These are phyloP conservation scores for Puffinus mauretanicus DNA, from an alignment of 2,113 vertebrate genomes.

Conservation along the genomic window DNA sequence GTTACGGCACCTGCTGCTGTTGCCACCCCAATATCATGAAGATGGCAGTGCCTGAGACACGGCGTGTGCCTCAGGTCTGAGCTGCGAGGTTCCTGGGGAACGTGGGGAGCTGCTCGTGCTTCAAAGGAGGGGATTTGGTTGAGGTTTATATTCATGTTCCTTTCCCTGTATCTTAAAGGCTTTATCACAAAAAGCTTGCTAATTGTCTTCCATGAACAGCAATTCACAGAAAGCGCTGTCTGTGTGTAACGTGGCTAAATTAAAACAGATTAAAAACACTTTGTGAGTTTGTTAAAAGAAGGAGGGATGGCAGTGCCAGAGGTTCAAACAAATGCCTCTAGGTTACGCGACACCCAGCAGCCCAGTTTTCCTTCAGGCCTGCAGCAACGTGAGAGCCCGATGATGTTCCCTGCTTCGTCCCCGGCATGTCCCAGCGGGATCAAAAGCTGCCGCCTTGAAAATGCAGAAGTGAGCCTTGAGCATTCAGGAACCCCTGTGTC, in stretches of 20 bases:
- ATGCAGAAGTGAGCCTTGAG: neutral
- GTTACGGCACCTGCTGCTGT: neutral
- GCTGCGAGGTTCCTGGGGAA: neutral
- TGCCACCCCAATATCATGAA: neutral
- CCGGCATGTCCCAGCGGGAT: rapidly evolving
- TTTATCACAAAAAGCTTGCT: neutral
- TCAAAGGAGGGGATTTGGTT: neutral
- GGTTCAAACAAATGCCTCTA: neutral
- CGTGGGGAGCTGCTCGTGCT: neutral
- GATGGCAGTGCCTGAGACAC: neutral
- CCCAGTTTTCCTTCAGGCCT: neutral
- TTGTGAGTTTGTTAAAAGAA: neutral
- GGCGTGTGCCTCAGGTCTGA: neutral
- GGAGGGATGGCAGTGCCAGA: neutral
- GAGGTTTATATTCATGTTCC: neutral
- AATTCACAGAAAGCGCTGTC: neutral
- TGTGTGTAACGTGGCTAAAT: rapidly evolving
- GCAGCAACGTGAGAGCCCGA: neutral
- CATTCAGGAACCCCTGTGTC: neutral
- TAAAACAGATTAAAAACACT: neutral
- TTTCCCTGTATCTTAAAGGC: neutral
- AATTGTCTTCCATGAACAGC: neutral
- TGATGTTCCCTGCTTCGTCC: rapidly evolving
- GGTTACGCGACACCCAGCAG: neutral
- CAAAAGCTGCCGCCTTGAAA: neutral